Base-by-base conservation (phyloP, 1,140 invertebrate genomes). In the Cardiocondyla obscurior region DNA sequence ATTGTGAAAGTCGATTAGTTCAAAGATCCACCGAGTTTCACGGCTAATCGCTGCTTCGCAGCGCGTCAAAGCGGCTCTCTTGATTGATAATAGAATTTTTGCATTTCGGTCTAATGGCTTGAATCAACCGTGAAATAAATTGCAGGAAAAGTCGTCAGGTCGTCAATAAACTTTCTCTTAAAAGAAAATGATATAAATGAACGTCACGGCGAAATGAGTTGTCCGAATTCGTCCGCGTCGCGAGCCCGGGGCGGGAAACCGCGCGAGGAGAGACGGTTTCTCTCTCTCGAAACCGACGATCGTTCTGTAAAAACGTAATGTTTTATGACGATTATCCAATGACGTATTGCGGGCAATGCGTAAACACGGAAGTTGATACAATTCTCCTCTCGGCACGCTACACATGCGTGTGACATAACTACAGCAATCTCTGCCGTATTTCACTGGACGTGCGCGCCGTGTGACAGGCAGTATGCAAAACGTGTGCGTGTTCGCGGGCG, bases 401-500 rank as follows among this genome's bases (percentile, higher is more conserved):
- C 64, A 28, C 53, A 69, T 36, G 53, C 64, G 39, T 64, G 62
- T 57, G 83, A 84, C 77, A 53, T 65, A 84, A 83, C 65, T 42
- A 62, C 81, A 74, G 73, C 85, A 69, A 83, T 87, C 85, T 67
- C 65, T 51, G 53, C 76, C 85, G 85, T 86, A 74, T 87, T 87
- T 87, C 85, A 83, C 39, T 28, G 51, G 44, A 70, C 42, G 55
- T 51, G 65, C 65, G 10, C 44, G 22, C 25, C 53, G 36, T 46
- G 81, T 62, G 84, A 85, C 84, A 79, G 42, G 79, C 60, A 62
- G 81, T 73, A 83, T 81, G 85, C 85, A 84, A 87, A 87, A 86
- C 73, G 85, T 81, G 81, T 86, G 81, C 85, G 60, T 60, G 85
- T 51, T 76, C 85, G 85, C 60, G 62, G 86, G 85, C 85, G 85